Base-by-base conservation (phyloP, 2,888 invertebrate species). In the Melanargia galathea region DNA sequence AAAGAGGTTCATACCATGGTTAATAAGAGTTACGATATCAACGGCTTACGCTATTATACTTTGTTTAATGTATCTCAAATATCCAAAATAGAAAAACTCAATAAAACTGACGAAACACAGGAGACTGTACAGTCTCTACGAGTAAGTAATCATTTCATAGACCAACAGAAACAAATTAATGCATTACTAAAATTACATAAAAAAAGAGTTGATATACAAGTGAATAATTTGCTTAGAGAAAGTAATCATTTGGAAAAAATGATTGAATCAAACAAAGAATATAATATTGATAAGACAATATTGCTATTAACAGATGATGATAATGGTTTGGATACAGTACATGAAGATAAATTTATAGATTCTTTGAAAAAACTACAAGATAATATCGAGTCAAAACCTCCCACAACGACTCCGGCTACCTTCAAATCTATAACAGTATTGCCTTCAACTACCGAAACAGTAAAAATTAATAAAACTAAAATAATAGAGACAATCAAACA, bases 1-100 rank as follows among this genome's bases (percentile, higher is more conserved):
- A 90, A 88, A 75, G 88, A 89, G 82, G 70, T 87, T 38, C 86
- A 86, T 49, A 86, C 89, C 1, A 83, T 80, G 65, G 87, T 90
- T 2, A 89, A 90, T 62, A 89, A 89, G 70, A 87, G 82, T 48
- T 87, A 77, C 55, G 84, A 86, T 57, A 84, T 80, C 70, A 79
- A 87, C 64, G 90, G 90, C 1, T 33, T 87, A 0, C 54, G 78
- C 0, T 87, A 82, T 69, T 82, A 82, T 13, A 85, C 88, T 0
- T 69, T 84, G 49, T 79, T 89, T 0, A 90, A 90, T 58, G 81
- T 90, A 1, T 86, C 89, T 5, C 83, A 88, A 73, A 80, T 90
- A 71, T 86, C 89, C 0, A 86, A 87, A 75, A 66, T 87, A 7
- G 80, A 82, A 61, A 78, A 81, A 45, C 18, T 81, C 0, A 80